Evolutionary conservation across 1,140 invertebrate genomes (phyloP), one percentile per base, ranked within the genome.

Genomic region (Brachionus rotundiformis): DNA sequence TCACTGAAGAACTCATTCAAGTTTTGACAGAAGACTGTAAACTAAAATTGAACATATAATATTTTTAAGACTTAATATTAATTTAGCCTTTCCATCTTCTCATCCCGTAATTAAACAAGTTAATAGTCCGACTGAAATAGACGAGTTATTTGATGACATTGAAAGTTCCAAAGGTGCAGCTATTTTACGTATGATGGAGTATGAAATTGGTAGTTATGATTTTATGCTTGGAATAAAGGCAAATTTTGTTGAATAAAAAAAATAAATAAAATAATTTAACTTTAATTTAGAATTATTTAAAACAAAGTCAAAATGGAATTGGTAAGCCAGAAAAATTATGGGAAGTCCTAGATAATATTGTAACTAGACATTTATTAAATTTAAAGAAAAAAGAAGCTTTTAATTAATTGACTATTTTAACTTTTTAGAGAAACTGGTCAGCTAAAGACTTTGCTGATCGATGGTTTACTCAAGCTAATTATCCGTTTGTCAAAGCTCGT

Each of bases 51-150:
- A 13, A 0, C 8, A 31, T 31, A 23, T n/a, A n/a, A n/a, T n/a
- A n/a, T n/a, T n/a, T n/a, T n/a, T n/a, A n/a, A n/a, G n/a, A n/a
- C n/a, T n/a, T n/a, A n/a, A 23, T 7, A 1, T 19, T 68, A 1
- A 25, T 47, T 39, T 59, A 79, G 76, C 76, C 31, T 79, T 59
- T 79, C 76, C 76, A 25, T 79, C 79, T 36, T 81, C 79, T 27
- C 79, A 81, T 81, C 79, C 79, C 7, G 31, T 81, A 19, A 47
- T 81, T 41, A 81, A 81, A 41, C 16, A 41, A 27, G 59, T 81
- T n/a, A 68, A 81, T 33, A 65, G 36, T 41, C 41, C 79, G 0
- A 63, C 41, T n/a, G 54, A 81, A 41, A 68, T 68, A 4, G 63
- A 65, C 27, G 79, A 81, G 41, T 19, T 81, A 33, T 81, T 81